These are phyloP conservation scores for Cenopis cana DNA, from an alignment of 2,888 invertebrate species.

Conservation along the genomic window DNA sequence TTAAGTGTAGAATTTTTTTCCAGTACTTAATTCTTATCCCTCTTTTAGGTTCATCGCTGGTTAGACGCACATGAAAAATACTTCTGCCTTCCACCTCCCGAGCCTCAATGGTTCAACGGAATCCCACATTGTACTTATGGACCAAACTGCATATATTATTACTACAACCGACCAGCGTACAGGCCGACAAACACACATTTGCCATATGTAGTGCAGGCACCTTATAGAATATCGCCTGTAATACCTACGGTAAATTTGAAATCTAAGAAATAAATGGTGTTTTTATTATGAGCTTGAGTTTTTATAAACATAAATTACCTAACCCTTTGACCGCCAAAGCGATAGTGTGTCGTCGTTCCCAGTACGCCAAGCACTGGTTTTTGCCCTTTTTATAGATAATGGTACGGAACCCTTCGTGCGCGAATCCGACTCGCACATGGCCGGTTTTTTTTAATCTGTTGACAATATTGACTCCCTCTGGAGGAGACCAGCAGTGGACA, in stretches of 20 bases:
- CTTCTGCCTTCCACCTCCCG: slow-evolving; percentile 11
- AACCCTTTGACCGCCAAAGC: too few species aligned
- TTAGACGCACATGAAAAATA: slow-evolving; percentile 23
- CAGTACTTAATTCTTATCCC: neutral
- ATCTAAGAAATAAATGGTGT: neutral
- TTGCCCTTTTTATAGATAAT: too few species aligned
- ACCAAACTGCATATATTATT: slow-evolving; percentile 7
- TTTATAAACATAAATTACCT: too few species aligned
- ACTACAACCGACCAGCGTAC: neutral
- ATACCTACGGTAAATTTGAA: neutral
- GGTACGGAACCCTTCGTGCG: too few species aligned
- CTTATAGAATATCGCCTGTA: slow-evolving; percentile 11
- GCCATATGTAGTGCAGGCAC: neutral
- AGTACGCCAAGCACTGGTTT: too few species aligned
- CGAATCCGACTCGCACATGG: too few species aligned
- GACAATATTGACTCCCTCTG: too few species aligned
- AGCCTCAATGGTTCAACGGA: neutral
- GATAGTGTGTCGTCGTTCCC: too few species aligned
- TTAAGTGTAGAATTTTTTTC: too few species aligned
- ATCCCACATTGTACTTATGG: neutral
- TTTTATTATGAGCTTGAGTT: too few species aligned
- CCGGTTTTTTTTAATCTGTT: too few species aligned
- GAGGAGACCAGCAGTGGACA: too few species aligned
- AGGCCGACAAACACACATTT: neutral
- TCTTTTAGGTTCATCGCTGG: slow-evolving; percentile 21